Conservation (phyloP, 2,888 invertebrate genomes). For the Danaus chrysippus region DNA sequence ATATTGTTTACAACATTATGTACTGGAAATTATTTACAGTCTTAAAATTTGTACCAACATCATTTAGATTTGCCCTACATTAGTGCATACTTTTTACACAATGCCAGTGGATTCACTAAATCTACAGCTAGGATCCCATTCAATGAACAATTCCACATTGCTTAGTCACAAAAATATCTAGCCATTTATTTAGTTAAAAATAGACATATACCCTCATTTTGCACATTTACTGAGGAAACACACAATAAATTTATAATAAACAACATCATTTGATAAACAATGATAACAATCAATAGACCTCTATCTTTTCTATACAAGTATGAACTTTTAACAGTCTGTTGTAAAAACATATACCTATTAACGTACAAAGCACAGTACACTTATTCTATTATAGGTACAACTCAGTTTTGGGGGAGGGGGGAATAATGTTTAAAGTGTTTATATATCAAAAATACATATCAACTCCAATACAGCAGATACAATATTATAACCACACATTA, state of each 20-base stretch:
- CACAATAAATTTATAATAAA: conserved; percentile 74
- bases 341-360: conserved; percentile 54
- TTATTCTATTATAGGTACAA: conserved; percentile 43
- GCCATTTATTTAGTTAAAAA: conserved; percentile 70
- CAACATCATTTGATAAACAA: conserved; percentile 74
- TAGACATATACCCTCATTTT: conserved; percentile 67
- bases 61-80: conserved; percentile 53
- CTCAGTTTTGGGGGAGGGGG: conserved; percentile 32
- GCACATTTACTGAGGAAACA: conserved; percentile 70
- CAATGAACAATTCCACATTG: conserved; percentile 69
- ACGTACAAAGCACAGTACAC: conserved; percentile 52
- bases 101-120: conserved; percentile 55
- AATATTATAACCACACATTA: conserved; percentile 10
- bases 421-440: conserved; percentile 22
- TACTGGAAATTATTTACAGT: conserved; percentile 60
- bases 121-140: conserved; percentile 64
- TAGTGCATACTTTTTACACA: conserved; percentile 54
- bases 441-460: conserved; percentile 27
- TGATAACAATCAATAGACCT: conserved; percentile 74
- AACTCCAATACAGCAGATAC: conserved; percentile 25
- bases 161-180: conserved; percentile 73
- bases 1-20: conserved; percentile 32
- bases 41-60: conserved; percentile 73
- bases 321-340: conserved; percentile 67
- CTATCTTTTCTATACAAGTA: conserved; percentile 65